A percentile compares a stretch with the other conserved stretches of the same genome.
Conservation (phyloP, 2,797 vertebrate species). For the Oreortyx pictus region DNA sequence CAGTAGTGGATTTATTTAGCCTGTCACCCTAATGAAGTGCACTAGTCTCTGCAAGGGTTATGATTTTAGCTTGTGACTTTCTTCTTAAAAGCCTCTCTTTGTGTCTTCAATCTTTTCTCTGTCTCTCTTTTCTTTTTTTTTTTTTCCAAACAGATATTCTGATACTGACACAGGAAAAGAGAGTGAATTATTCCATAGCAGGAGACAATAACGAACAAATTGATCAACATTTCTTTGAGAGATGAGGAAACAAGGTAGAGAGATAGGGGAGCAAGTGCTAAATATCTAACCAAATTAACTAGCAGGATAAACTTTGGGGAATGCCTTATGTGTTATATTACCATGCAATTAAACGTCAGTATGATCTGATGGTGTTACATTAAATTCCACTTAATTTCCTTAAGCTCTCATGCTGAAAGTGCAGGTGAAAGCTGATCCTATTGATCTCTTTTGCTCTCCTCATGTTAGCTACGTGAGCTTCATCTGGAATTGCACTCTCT, state of each 20-base stretch:
- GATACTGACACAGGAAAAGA: background rate
- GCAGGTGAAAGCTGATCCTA: background rate
- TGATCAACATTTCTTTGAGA: background rate
- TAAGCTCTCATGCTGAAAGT: background rate
- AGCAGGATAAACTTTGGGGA: background rate
- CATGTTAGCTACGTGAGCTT: background rate
- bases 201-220: background rate
- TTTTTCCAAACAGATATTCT: background rate
- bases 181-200: background rate
- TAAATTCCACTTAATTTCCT: conserved; percentile 21
- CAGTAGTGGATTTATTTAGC: background rate
- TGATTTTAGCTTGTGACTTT: background rate
- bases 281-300: conserved; percentile 28
- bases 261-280: background rate
- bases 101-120: background rate
- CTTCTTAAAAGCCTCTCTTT: background rate
- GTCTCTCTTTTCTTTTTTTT: too few species aligned
- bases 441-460: background rate
- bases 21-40: background rate
- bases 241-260: background rate
- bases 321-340: background rate
- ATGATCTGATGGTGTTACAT: background rate
- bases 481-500: background rate
- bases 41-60: background rate
- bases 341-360: background rate